These are phyloP conservation scores for Carduelis carduelis DNA, from an alignment of 2,797 vertebrate genomes.

Conservation along the genomic window DNA sequence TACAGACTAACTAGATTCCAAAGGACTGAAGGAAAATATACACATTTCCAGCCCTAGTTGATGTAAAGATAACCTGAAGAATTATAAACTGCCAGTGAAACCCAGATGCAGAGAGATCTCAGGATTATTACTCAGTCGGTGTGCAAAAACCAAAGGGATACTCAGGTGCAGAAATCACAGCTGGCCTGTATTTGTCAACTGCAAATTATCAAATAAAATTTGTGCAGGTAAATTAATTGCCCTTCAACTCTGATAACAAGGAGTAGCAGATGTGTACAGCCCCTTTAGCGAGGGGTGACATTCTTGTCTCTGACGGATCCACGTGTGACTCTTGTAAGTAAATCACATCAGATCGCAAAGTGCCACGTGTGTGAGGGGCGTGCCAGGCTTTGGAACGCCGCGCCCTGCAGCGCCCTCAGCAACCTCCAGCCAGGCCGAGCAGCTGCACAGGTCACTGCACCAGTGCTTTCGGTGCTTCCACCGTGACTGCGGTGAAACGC, in stretches of 20 bases:
- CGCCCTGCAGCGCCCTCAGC: accelerated
- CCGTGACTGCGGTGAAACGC: accelerated
- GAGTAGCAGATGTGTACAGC: accelerated
- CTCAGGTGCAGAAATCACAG: background rate
- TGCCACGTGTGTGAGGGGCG: accelerated
- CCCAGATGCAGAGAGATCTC: background rate
- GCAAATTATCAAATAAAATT: background rate
- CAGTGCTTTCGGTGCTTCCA: accelerated
- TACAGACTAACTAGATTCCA: background rate
- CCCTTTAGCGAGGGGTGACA: background rate
- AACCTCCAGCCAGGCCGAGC: accelerated
- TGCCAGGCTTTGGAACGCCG: background rate
- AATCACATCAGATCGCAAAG: background rate
- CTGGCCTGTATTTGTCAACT: background rate
- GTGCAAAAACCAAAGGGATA: background rate
- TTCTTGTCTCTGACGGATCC: accelerated
- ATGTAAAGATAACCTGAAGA: background rate
- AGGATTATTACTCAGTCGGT: background rate
- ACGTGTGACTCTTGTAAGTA: accelerated
- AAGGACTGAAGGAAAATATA: background rate
- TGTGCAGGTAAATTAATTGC: accelerated
- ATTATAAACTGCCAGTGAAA: background rate
- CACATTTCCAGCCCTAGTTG: background rate
- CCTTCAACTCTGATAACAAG: background rate
- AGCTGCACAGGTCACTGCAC: background rate